Conservation (phyloP, 2,113 vertebrate genomes). For the Grammomys dolichurus region DNA sequence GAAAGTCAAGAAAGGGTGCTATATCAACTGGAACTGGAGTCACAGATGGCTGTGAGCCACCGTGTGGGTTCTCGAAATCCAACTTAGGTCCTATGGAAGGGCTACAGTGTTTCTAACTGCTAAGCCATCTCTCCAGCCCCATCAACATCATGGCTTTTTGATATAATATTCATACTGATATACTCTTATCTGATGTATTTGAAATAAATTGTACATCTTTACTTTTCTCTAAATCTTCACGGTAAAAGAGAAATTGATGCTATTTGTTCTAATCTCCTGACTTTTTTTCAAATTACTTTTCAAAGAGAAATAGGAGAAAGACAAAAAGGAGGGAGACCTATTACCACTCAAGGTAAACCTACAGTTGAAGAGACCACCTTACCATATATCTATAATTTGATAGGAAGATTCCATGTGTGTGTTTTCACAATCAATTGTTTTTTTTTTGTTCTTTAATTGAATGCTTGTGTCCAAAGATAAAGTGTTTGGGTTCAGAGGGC, state of each 20-base stretch:
- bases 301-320: background rate
- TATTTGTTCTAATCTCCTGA: conserved; percentile 59
- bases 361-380: background rate
- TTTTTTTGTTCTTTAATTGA: conserved; percentile 72
- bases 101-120: too few relatives aligned
- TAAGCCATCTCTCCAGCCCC: background rate
- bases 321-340: conserved; percentile 23
- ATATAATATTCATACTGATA: conserved; percentile 73
- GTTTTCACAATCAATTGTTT: conserved; percentile 65
- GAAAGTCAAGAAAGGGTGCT: background rate
- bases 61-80: background rate
- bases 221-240: conserved; percentile 55
- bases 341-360: conserved; percentile 66
- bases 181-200: conserved; percentile 74
- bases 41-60: background rate
- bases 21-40: background rate
- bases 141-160: conserved; percentile 62
- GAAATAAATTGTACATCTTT: conserved; percentile 68
- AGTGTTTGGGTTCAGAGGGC: conserved; percentile 83
- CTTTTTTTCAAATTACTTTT: conserved; percentile 59
- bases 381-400: conserved; percentile 41
- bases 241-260: conserved; percentile 74
- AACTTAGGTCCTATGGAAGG: background rate
- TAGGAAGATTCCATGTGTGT: conserved; percentile 28
- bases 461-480: conserved; percentile 78